Conservation (phyloP, 37 sponge, comb jelly and placozoan species). For the Eunapius fragilis region DNA sequence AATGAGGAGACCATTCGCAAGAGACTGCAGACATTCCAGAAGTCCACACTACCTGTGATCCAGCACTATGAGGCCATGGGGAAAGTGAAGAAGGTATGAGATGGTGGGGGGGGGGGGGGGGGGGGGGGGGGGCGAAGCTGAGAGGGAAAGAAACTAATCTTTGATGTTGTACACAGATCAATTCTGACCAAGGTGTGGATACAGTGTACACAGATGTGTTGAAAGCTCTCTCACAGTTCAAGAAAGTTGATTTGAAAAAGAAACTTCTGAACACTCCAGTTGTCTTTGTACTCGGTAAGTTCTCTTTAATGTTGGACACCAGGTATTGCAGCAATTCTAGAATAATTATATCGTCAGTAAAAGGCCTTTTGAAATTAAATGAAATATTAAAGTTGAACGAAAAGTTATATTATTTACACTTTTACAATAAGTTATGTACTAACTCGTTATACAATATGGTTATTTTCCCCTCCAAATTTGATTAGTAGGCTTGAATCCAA, state of each 20-base stretch:
- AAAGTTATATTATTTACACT: no score
- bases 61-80: constrained; percentile 43
- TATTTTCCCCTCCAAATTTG: no score
- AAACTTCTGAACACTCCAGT: neutral
- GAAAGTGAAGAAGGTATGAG: constrained; percentile 48
- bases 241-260: neutral
- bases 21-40: constrained; percentile 62
- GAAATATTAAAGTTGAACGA: no score
- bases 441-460: no score
- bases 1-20: constrained; percentile 88
- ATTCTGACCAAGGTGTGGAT: constrained; percentile 42
- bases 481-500: no score
- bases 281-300: neutral
- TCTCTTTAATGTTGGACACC: neutral
- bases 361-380: no score
- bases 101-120: neutral
- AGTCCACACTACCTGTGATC: constrained; percentile 76
- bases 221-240: constrained; percentile 8
- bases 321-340: no score
- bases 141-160: neutral
- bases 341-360: no score
- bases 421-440: no score
- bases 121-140: neutral
- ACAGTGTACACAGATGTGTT: constrained; percentile 56
- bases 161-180: constrained; percentile 8